Base-by-base conservation (phyloP, 2,797 vertebrate genomes). In the Craterocephalus amniculus region DNA sequence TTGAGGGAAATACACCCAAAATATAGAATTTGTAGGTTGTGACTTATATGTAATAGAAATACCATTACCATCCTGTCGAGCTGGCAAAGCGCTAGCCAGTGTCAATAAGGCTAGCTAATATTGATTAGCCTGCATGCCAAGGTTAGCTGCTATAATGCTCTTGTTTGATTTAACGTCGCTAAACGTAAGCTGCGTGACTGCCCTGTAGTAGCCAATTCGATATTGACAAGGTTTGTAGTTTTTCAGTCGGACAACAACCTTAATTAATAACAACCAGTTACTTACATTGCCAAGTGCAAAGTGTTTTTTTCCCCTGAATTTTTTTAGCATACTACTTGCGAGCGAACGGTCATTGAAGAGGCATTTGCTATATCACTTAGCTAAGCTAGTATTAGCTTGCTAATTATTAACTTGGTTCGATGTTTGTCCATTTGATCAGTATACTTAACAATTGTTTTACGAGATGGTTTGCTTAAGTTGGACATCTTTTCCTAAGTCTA, bases 61-160 rank as follows among this genome's bases (percentile, higher is more conserved):
- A 67, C 26, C 35, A 56, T 43, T 59, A 27, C 14, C 62, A 45
- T 77, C 60, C 36, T 72, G 80, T 79, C 78, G 75, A 84, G 80
- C 64, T 87, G 84, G 79, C 77, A 83, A 67, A 78, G 66, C 62
- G 71, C 77, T 76, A 80, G 60, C 71, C 38, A 74, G 70, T 76
- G 68, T 83, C 74, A 88, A 81, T 78, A 86, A 73, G 79, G 70
- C 72, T 84, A 52, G 88, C 88, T 88, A 84, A 80, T 83, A 83
- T 88, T 79, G 87, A 92, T 88, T 90, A 91, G 89, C 87, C 78
- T 45, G 65, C 80, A 65, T 87, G 78, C 85, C 84, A 87, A 84
- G 78, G 90, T 87, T 90, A 90, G 87, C 88, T 78, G 86, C 88
- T 76, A 32, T 63, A 85, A 72, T 54, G 83, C 73, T 88, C 70